Evolutionary conservation across 2,888 invertebrate species (phyloP).

Genomic region (Melipona beecheii): DNA sequence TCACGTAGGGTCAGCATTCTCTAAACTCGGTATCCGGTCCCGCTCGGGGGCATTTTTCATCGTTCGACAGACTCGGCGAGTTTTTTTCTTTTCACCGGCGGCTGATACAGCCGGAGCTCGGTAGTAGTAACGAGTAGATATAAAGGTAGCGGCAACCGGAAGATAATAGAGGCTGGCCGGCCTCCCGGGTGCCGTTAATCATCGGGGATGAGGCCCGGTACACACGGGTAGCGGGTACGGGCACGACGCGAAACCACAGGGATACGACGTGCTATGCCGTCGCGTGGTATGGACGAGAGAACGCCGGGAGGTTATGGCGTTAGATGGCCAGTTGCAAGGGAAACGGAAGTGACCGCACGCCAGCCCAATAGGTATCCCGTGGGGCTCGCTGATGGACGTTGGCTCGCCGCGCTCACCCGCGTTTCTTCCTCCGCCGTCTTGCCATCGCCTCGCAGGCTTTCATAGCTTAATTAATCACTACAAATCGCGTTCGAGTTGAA

Average conservation of each 20-base stretch:
- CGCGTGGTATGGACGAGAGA: constrained; percentile 48
- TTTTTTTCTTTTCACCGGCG: constrained; percentile 36
- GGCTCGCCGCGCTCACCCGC: constrained; percentile 64
- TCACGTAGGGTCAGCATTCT: constrained; percentile 18
- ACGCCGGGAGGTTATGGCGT: constrained; percentile 70
- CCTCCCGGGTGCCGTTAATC: constrained; percentile 82
- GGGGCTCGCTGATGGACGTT: constrained; percentile 74
- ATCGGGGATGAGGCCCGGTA: constrained; percentile 75
- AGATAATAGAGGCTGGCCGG: constrained; percentile 80
- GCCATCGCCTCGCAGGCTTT: constrained; percentile 53
- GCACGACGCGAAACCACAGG: constrained; percentile 74
- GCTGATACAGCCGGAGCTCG: constrained; percentile 60
- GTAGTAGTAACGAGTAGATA: constrained; percentile 76
- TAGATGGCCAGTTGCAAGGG: constrained; percentile 76
- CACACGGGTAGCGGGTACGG: constrained; percentile 54
- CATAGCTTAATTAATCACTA: constrained; percentile 61
- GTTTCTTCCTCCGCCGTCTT: constrained; percentile 61
- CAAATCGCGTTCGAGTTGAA: constrained; percentile 52
- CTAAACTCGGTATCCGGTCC: not conserved
- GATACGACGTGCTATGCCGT: constrained; percentile 62
- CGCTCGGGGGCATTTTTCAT: constrained; percentile 58
- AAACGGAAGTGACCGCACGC: constrained; percentile 80
- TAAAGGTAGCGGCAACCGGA: constrained; percentile 76
- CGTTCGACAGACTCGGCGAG: constrained; percentile 45
- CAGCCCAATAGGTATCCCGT: constrained; percentile 69